Base-by-base conservation (phyloP, 2,888 invertebrate species). In the Agrotis puta region DNA sequence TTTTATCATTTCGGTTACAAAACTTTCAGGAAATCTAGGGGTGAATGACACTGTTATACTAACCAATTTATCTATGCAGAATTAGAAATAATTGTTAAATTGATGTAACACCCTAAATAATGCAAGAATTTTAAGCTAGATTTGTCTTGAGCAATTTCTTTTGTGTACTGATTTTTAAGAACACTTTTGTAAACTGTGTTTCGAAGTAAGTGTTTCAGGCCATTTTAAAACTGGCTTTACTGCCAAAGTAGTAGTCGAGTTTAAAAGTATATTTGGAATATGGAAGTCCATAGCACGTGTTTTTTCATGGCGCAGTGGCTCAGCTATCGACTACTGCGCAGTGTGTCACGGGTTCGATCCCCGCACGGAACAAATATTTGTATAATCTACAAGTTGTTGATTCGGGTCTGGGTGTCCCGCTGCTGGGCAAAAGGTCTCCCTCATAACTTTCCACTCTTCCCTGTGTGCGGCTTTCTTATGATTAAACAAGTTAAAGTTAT, bases 31-130 rank as follows among this genome's bases (percentile, higher is more conserved):
- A 18, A 76, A 70, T 77, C 13, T 64, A 43, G 7, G 6, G 59
- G 16, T 70, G 77, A 76, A 64, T 70, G 61, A 57, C 64, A 47
- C 24, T 47, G 11, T 20, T 47, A 33, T 50, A 56, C 20, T 72
- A 70, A 64, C 24, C 24, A 48, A 62, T 22, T 54, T 16, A 56
- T 51, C 39, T 56, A 22, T 5, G 6, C 13, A 50, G 14, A 54
- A 61, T 76, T 61, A 22, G 45, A 74, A 75, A 51, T 74, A 47
- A 57, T 51, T 33, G 24, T 74, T 16, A 50, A 58, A 54, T 50
- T 62, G 54, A 70, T 70, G 77, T 70, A 76, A 75, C 13, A 20
- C 3, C 16, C 13, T 27, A n/a, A 45, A 69, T 50, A 69, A 53
- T 58, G 54, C 22, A 18, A 20, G 7, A 51, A 5, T n/a, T 51